Base-by-base conservation (phyloP, 1,140 invertebrate genomes). In the Aricia agestis region DNA sequence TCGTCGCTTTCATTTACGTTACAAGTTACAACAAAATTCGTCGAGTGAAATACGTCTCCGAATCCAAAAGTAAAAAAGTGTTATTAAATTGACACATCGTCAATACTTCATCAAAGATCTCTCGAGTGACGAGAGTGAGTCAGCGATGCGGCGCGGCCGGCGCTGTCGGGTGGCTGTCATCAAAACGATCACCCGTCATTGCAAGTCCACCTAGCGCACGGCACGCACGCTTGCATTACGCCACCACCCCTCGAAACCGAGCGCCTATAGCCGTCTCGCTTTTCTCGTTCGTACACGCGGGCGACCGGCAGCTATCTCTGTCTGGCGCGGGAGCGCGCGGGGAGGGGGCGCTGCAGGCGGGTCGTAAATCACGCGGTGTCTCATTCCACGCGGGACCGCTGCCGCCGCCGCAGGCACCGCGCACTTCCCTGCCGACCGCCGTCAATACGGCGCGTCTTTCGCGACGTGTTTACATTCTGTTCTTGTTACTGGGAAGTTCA, bases 341-440 rank as follows among this genome's bases (percentile, higher is more conserved):
- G 84, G 83, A 80, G 83, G 82, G 86, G 85, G 81, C 79, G 84
- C 83, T 90, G 90, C 91, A 88, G 89, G 85, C 87, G 87, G 88
- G 86, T 89, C 89, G 88, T 91, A 91, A 92, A 91, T 91, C 89
- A 90, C 87, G 87, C 85, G 84, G 83, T 78, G 78, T 87, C 87
- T 91, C 90, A 91, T 90, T 91, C 89, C 89, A 89, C 87, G 89
- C 90, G 90, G 87, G 88, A 87, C 85, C 83, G 84, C 86, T 85
- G 90, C 85, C 79, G 84, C 80, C 82, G 85, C 86, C 81, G 89
- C 87, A 87, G 87, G 86, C 86, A 79, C 79, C 83, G 84, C 84
- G 82, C 87, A 90, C 83, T 90, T 89, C 86, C 84, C 82, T 82
- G 72, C 72, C 83, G 86, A 82, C 84, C 82, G 86, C 82, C 84